Percentiles rank a stretch among this genome's conserved stretches.
phyloP scores from a whole-genome alignment of 1,140 invertebrate genomes.

The Drosophila arawakana region DNA sequence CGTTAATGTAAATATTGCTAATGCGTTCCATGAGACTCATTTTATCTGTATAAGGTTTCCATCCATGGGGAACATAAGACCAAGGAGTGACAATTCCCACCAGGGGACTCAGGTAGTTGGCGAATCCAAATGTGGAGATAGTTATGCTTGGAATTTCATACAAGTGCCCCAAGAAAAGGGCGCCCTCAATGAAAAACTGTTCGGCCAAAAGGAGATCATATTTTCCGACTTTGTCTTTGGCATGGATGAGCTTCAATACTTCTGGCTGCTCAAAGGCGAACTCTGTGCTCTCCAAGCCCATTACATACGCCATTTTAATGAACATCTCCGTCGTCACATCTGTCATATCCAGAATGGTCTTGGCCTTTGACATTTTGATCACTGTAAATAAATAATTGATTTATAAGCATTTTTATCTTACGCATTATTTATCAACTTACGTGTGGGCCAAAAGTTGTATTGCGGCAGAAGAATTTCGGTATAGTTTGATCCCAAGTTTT shows the following conservation, averaged over 20 bases:
- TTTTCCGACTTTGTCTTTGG: conserved; percentile 66
- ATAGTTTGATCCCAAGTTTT: conserved; percentile 68
- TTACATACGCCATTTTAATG: conserved; percentile 15
- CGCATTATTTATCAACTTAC: neutral
- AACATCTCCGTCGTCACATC: conserved; percentile 31
- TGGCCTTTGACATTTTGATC: conserved; percentile 16
- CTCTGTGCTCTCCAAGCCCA: conserved; percentile 67
- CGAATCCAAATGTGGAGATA: conserved; percentile 70
- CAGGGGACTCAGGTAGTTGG: conserved; percentile 72
- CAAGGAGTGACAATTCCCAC: conserved; percentile 73
- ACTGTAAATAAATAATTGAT: conserved; percentile 24
- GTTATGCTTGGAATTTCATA: conserved; percentile 83
- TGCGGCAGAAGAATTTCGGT: conserved; percentile 63
- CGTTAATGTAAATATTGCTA: conserved; percentile 39
- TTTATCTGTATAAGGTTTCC: conserved; percentile 61
- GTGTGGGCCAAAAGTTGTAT: conserved; percentile 59
- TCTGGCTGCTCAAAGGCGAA: conserved; percentile 75
- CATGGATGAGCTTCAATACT: conserved; percentile 78
- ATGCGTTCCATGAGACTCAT: conserved; percentile 83
- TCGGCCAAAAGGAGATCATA: conserved; percentile 84
- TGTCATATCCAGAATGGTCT: conserved; percentile 55
- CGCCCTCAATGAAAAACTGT: conserved; percentile 83
- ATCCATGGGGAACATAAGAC: conserved; percentile 58
- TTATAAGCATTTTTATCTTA: neutral
- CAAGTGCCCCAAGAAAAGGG: conserved; percentile 80